Evolutionary conservation across 2,888 invertebrate species (phyloP).

Genomic region (Halictus quadricinctus): DNA sequence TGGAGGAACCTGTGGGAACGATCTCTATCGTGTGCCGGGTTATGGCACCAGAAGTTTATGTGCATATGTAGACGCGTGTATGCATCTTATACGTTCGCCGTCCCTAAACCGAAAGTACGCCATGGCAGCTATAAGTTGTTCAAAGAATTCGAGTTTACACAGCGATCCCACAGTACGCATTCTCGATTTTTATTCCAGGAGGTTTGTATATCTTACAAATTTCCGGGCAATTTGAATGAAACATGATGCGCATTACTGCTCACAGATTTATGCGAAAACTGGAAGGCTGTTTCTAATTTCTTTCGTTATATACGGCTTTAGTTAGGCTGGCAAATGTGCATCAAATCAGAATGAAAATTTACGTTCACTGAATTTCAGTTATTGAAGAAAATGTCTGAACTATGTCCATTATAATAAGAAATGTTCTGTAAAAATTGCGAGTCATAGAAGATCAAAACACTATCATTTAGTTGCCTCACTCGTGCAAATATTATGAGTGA

Average conservation of each 20-base stretch:
- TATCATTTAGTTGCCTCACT: no score
- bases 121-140: conserved; percentile 12
- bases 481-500: no score
- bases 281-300: neutral
- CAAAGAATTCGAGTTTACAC: conserved; percentile 18
- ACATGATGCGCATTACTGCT: neutral
- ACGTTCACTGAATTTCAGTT: no score
- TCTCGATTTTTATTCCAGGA: neutral
- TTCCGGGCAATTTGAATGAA: neutral
- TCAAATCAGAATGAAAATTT: no score
- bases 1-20: conserved; percentile 31
- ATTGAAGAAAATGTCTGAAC: no score
- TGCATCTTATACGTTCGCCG: neutral
- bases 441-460: no score
- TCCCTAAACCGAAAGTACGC: conserved; percentile 18
- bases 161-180: neutral
- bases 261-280: neutral
- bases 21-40: conserved; percentile 28
- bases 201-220: neutral
- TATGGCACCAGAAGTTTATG: conserved; percentile 32
- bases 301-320: neutral
- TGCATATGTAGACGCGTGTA: conserved; percentile 28
- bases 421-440: no score
- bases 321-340: neutral
- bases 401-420: no score